These are phyloP conservation scores for Ibidorhyncha struthersii DNA, from an alignment of 2,113 vertebrate genomes.

Conservation along the genomic window DNA sequence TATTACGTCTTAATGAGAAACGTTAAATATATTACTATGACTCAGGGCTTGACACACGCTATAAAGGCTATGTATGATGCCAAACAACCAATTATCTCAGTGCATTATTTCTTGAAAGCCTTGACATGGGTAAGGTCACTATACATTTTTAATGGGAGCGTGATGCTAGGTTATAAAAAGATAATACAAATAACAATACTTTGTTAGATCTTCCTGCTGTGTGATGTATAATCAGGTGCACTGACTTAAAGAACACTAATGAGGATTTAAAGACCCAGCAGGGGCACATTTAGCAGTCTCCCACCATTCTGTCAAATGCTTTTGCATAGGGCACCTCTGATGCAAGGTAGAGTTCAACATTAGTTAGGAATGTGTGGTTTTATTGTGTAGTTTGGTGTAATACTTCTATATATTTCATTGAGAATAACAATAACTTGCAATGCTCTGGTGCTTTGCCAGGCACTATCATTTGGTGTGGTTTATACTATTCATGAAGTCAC, in stretches of 20 bases:
- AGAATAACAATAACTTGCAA: not conserved
- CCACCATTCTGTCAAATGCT: not conserved
- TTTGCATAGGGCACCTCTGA: not conserved
- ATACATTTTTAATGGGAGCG: not conserved
- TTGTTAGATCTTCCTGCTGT: not conserved
- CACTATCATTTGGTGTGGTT: not conserved
- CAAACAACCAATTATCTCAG: slow-evolving; percentile 42
- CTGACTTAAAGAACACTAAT: slow-evolving; percentile 36
- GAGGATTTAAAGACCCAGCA: slow-evolving; percentile 20
- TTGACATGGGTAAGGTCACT: not conserved
- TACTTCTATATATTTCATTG: not conserved
- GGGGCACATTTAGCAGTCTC: not conserved
- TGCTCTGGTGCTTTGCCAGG: not conserved
- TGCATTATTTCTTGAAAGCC: slow-evolving; percentile 50
- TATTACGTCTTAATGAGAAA: slow-evolving; percentile 52
- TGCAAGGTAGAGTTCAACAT: not conserved
- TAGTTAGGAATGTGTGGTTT: not conserved
- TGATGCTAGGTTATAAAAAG: slow-evolving; percentile 13
- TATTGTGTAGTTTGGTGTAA: not conserved
- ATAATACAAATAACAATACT: slow-evolving; percentile 15
- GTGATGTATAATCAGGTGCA: not conserved
- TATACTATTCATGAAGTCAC: not conserved
- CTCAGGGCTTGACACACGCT: slow-evolving; percentile 5
- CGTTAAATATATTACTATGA: slow-evolving; percentile 47
- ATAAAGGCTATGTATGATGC: not conserved